Conservation (phyloP, 2,113 vertebrate genomes). For the Puffinus mauretanicus region DNA sequence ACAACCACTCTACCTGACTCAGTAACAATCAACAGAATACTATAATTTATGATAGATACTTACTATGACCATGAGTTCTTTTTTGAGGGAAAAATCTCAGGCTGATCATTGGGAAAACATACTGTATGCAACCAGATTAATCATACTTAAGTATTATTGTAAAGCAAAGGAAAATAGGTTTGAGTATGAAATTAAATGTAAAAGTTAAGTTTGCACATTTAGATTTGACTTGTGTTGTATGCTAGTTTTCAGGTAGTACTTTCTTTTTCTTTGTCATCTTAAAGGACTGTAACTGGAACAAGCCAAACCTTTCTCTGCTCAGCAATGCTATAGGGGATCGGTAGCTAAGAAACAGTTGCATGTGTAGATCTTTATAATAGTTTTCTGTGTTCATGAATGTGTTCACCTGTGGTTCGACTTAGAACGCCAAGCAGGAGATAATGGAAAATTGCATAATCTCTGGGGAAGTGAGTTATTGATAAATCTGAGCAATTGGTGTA, state of each 20-base stretch:
- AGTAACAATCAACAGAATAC: neutral
- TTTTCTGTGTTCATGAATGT: neutral
- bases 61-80: neutral
- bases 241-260: neutral
- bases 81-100: neutral
- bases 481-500: neutral
- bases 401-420: neutral
- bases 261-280: neutral
- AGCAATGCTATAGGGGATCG: fast-evolving
- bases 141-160: neutral
- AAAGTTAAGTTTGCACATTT: neutral
- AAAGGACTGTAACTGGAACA: neutral
- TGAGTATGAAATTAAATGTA: neutral
- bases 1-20: neutral
- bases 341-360: neutral
- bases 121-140: neutral
- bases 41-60: neutral
- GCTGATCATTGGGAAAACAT: neutral
- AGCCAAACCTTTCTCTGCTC: neutral
- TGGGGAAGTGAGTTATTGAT: neutral
- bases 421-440: neutral
- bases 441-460: neutral
- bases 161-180: neutral
- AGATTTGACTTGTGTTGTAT: neutral
- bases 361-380: neutral